Percentiles rank a stretch among this genome's conserved stretches.
Evolutionary conservation across 1,140 invertebrate species (phyloP).

Genomic region (Tribolium madens): DNA sequence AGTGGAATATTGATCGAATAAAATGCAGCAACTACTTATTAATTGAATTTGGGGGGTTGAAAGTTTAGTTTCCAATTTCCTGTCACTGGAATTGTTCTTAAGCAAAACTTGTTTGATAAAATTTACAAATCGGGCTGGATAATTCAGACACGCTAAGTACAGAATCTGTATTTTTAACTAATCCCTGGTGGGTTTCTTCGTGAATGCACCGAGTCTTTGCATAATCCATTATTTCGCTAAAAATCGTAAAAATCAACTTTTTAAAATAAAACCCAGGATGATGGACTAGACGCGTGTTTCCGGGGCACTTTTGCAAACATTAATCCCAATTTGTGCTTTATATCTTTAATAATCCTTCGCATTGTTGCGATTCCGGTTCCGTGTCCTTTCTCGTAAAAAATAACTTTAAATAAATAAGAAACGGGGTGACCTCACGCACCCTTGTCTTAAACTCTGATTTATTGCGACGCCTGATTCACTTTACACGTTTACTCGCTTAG

Average conservation of each 20-base stretch:
- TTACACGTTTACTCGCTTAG: conserved; percentile 31
- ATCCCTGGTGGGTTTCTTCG: too few species aligned
- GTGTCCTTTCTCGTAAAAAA: conserved; percentile 1
- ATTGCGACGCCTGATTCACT: conserved; percentile 15
- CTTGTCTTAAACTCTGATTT: conserved; percentile 14
- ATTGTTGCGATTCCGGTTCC: conserved; percentile 1
- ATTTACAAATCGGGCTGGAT: background rate
- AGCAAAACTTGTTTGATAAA: background rate
- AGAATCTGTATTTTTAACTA: too few species aligned
- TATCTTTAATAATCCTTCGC: background rate
- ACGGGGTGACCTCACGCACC: conserved; percentile 15
- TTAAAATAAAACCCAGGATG: too few species aligned
- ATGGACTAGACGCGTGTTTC: background rate
- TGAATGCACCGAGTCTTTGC: too few species aligned
- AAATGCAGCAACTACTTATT: conserved; percentile 25
- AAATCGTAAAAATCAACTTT: too few species aligned
- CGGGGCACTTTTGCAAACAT: background rate
- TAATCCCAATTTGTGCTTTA: conserved; percentile 17
- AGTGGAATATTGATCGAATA: conserved; percentile 10
- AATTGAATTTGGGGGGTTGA: conserved; percentile 8
- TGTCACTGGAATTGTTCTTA: background rate
- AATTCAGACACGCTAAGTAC: too few species aligned
- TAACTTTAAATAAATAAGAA: conserved; percentile 33
- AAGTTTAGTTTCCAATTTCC: conserved; percentile 16
- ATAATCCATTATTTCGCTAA: too few species aligned